These are phyloP conservation scores for Megaptera novaeangliae DNA, from an alignment of 2,113 vertebrate genomes.

Conservation along the genomic window DNA sequence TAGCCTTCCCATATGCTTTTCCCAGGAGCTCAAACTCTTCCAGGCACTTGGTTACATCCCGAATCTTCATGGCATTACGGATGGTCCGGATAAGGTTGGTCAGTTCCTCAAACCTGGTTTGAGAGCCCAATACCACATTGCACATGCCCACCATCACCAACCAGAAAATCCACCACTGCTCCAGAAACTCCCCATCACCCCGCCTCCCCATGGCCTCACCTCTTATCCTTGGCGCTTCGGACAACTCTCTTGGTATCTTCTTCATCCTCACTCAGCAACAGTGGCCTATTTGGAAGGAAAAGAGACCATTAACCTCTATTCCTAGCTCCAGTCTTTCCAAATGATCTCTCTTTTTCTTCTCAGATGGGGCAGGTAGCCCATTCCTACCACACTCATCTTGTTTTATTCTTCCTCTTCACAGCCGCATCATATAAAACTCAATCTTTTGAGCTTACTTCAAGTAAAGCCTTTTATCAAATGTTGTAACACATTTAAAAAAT, in stretches of 20 bases:
- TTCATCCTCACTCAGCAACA: slow-evolving; percentile 93
- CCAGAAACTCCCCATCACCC: neutral
- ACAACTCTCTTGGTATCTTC: slow-evolving; percentile 94
- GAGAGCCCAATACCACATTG: neutral
- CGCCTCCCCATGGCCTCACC: slow-evolving; percentile 72
- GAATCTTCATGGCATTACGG: slow-evolving; percentile 95
- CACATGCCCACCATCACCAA: neutral
- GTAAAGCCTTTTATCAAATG: neutral
- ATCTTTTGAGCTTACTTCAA: neutral
- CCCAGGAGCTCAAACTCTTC: slow-evolving; percentile 94
- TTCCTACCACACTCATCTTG: neutral
- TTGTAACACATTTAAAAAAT: neutral
- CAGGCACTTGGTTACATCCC: slow-evolving; percentile 92
- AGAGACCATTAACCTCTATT: neutral
- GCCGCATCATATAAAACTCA: neutral
- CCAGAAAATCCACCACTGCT: neutral
- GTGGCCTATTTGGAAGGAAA: slow-evolving; percentile 76
- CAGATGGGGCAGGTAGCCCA: neutral
- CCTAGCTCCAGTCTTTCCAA: neutral
- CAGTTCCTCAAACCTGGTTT: slow-evolving; percentile 90
- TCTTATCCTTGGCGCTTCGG: slow-evolving; percentile 93
- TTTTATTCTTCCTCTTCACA: neutral
- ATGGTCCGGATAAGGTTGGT: slow-evolving; percentile 94
- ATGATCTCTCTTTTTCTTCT: neutral
- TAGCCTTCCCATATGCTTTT: slow-evolving; percentile 91